Percentiles rank a stretch among this genome's conserved stretches.
Conservation (phyloP, 2,888 invertebrate genomes). For the Miltochrista miniata region DNA sequence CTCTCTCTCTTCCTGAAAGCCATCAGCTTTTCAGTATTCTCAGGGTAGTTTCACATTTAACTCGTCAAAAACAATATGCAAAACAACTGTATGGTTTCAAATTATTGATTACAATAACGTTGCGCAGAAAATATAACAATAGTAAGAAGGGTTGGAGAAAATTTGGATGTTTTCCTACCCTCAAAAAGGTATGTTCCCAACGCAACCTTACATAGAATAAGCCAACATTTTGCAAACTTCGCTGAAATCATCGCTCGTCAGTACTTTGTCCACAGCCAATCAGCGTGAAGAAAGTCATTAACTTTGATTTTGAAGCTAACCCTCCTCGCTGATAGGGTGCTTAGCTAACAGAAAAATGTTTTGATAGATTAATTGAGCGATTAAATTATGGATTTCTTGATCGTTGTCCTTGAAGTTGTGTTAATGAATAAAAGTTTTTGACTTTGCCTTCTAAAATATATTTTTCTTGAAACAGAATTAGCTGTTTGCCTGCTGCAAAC, state of each 20-base stretch:
- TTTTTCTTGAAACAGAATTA: too few relatives aligned
- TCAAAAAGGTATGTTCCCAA: slow-evolving; percentile 53
- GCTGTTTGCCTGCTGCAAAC: too few relatives aligned
- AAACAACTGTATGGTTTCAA: too few relatives aligned
- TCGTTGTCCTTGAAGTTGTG: slow-evolving; percentile 17
- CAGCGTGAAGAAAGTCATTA: slow-evolving; percentile 52
- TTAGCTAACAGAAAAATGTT: slow-evolving; percentile 25
- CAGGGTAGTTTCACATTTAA: too few relatives aligned
- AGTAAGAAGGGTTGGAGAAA: too few relatives aligned
- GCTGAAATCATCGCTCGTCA: slow-evolving; percentile 53
- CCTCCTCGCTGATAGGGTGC: slow-evolving; percentile 21
- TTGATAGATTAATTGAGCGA: slow-evolving; percentile 19
- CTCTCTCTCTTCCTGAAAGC: too few relatives aligned
- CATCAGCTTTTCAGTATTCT: too few relatives aligned
- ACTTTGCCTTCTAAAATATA: too few relatives aligned
- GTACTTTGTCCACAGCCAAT: slow-evolving; percentile 52
- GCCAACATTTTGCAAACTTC: slow-evolving; percentile 54
- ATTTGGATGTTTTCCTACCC: slow-evolving; percentile 43
- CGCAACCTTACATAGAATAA: slow-evolving; percentile 49
- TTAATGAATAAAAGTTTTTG: slow-evolving; percentile 2
- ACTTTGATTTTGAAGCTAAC: slow-evolving; percentile 46
- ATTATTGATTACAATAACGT: too few relatives aligned
- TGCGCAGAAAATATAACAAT: too few relatives aligned
- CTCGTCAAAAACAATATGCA: too few relatives aligned
- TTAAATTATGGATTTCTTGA: slow-evolving; percentile 14